A percentile compares a stretch with the other conserved stretches of the same genome.
Conservation (phyloP, 2,888 invertebrate species). For the Dyspetes luteomarginatus region DNA sequence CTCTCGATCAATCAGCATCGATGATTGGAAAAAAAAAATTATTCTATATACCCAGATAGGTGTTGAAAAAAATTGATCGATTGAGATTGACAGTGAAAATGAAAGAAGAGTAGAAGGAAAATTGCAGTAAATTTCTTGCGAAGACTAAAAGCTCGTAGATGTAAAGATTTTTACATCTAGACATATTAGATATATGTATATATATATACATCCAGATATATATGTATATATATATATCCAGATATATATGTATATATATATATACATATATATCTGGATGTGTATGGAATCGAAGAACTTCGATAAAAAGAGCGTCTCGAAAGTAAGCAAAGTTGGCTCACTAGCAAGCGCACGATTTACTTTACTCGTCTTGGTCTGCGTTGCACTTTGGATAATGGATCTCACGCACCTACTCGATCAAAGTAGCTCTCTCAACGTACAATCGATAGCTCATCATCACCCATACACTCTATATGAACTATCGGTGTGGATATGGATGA, state of each 20-base stretch:
- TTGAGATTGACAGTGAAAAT: constrained; percentile 41
- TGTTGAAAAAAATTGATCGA: constrained; percentile 30
- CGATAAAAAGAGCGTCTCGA: constrained; percentile 71
- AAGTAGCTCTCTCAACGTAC: constrained; percentile 11
- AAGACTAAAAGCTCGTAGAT: constrained; percentile 41
- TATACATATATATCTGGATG: neutral
- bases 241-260: neutral
- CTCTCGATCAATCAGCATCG: constrained; percentile 31
- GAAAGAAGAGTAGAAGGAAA: constrained; percentile 20
- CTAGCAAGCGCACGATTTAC: constrained; percentile 71
- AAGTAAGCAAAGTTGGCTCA: constrained; percentile 32
- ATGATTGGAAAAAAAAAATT: constrained; percentile 42
- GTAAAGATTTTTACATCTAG: neutral
- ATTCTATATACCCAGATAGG: neutral
- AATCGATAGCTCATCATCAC: constrained; percentile 17
- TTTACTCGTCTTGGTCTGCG: constrained; percentile 53
- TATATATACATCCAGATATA: neutral
- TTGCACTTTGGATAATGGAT: constrained; percentile 73
- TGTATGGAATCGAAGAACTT: constrained; percentile 24
- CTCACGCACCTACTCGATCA: constrained; percentile 58
- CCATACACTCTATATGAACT: neutral
- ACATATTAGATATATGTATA: neutral
- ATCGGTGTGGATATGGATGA: constrained; percentile 7
- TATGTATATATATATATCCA: neutral
- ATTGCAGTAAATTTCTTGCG: constrained; percentile 35